Conservation (phyloP, 2,797 vertebrate species). For the Malacoctenus gilli region DNA sequence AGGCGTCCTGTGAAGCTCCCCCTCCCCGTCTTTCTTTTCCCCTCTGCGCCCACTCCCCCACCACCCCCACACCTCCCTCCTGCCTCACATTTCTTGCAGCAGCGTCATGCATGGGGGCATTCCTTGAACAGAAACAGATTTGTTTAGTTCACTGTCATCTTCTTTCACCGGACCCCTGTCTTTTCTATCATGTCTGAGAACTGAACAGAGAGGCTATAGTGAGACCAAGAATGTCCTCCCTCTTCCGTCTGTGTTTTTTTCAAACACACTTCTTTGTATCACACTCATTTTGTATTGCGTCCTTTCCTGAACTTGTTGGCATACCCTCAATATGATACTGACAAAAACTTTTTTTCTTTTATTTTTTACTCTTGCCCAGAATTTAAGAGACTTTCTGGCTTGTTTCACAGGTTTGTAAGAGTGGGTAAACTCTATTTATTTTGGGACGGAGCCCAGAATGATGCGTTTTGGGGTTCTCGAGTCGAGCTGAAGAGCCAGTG, state of each 20-base stretch:
- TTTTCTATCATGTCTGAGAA: constrained; percentile 55
- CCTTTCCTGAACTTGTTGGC: constrained; percentile 27
- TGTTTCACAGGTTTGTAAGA: constrained; percentile 41
- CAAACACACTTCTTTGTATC: constrained; percentile 44
- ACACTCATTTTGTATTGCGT: constrained; percentile 17
- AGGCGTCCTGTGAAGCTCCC: constrained; percentile 55
- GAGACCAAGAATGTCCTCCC: constrained; percentile 53
- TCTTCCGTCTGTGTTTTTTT: constrained; percentile 52
- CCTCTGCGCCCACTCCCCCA: constrained; percentile 11
- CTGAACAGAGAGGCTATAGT: constrained; percentile 54
- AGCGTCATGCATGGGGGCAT: constrained; percentile 72
- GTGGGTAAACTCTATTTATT: constrained; percentile 44
- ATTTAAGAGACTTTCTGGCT: constrained; percentile 56
- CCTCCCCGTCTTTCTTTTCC: constrained; percentile 41
- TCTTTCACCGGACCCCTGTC: constrained; percentile 57
- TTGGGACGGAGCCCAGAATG: constrained; percentile 57
- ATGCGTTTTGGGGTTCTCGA: constrained; percentile 57
- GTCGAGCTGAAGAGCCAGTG: constrained; percentile 31
- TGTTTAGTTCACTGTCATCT: constrained; percentile 68
- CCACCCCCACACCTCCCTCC: neutral
- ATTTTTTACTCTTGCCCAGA: no score
- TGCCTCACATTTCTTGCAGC: constrained; percentile 46
- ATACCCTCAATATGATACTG: constrained; percentile 41
- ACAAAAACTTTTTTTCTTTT: constrained; percentile 54
- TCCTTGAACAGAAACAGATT: constrained; percentile 80